Base-by-base conservation (phyloP, 2,888 invertebrate genomes). In the Lacanobia wlatinum region DNA sequence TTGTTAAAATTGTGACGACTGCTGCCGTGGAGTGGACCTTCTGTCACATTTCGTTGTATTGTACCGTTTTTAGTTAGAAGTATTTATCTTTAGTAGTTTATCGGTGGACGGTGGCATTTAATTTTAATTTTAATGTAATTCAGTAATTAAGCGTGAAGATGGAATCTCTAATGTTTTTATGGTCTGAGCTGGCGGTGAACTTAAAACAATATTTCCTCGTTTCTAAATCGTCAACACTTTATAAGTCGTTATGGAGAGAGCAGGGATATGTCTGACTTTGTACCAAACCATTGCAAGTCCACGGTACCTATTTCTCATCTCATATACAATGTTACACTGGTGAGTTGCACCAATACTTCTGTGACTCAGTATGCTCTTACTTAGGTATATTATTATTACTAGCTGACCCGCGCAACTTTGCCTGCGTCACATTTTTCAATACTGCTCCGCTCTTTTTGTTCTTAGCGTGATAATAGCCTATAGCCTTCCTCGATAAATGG, bases 141-240 rank as follows among this genome's bases (percentile, higher is more conserved):
- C 55, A 16, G 71, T 70, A 56, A 70, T 70, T 70, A 70, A 48
- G 23, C 34, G n/a, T 70, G 5, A 56, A 70, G 71, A 70, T 66
- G 46, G 18, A 5, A 66, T 70, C 70, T 52, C n/a, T 52, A 40
- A 68, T 40, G 18, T 70, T 56, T 56, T 70, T 56, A 56, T 23
- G 28, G 28, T n/a, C 12, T 21, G 23, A 56, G 56, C 7, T 10
- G 28, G 7, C 16, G 52, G 16, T 38, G 52, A 63, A 52, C 38
- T 38, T 52, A 18, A 38, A 50, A 38, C 10, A 16, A 0, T 23
- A 23, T 59, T 60, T 23, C 9, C 23, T 23, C 1, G 1, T 38
- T 50, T 38, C 9, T 9, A n/a, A 21, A 60, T 60, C 53, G 5
- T 43, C 10, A 63, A 63, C 63, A 63, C 38, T 10, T 58, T 21